Evolutionary conservation across 2,113 vertebrate species (phyloP).

Genomic region (Papio anubis): DNA sequence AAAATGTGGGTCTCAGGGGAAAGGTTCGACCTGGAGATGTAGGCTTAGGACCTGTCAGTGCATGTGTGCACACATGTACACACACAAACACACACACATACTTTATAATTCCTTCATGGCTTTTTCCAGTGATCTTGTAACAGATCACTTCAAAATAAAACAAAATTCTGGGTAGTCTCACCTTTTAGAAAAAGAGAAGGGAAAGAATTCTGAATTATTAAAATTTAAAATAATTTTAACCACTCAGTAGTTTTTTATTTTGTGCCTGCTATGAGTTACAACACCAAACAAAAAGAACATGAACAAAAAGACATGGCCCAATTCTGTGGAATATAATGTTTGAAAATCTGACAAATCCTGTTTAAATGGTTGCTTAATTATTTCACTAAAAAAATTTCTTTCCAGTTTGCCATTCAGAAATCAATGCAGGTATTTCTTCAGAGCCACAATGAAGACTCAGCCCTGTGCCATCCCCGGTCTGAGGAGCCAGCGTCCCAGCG

Average conservation of each 20-base stretch:
- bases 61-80: neutral
- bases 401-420: neutral
- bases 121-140: neutral
- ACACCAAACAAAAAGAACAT: neutral
- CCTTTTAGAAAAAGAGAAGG: neutral
- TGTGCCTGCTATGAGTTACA: neutral
- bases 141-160: constrained; percentile 2
- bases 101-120: neutral
- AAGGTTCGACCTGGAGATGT: neutral
- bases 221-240: neutral
- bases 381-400: neutral
- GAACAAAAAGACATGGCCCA: neutral
- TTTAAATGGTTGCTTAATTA: neutral
- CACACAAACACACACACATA: neutral
- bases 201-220: neutral
- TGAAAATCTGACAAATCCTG: neutral
- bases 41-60: neutral
- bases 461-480: neutral
- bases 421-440: neutral
- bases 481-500: neutral
- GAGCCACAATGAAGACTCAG: neutral
- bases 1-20: neutral
- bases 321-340: neutral
- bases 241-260: neutral
- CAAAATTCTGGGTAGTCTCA: neutral